Evolutionary conservation across 2,888 invertebrate genomes (phyloP).

Genomic region (Drosophila nr. perissopoda): DNA sequence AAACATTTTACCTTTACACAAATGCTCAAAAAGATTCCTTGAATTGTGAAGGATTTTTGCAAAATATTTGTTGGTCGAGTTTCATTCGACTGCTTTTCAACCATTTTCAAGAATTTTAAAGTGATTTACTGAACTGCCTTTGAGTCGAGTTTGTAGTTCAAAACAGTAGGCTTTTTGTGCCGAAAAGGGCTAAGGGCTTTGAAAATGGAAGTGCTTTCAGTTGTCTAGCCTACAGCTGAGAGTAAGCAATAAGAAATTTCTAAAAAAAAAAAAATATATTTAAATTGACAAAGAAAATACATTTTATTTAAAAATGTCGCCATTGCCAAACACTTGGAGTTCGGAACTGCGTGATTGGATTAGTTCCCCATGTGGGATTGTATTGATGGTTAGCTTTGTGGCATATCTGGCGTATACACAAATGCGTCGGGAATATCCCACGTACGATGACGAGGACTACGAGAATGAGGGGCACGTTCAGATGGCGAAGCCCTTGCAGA

Average conservation of each 20-base stretch:
- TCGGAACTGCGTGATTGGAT: conserved; percentile 34
- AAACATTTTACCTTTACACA: background rate
- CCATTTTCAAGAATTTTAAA: background rate
- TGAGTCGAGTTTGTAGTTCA: background rate
- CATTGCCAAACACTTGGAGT: conserved; percentile 25
- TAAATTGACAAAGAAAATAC: background rate
- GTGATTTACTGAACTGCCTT: background rate
- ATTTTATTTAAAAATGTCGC: conserved; percentile 28
- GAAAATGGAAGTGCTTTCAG: background rate
- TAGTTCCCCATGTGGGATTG: conserved; percentile 41
- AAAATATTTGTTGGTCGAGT: background rate
- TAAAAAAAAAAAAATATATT: background rate
- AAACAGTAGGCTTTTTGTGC: background rate
- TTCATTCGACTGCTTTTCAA: background rate
- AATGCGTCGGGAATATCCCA: conserved; percentile 22
- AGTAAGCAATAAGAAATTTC: background rate
- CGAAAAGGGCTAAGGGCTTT: background rate
- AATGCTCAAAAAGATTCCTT: background rate
- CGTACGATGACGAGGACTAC: conserved; percentile 64
- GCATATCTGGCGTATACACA: conserved; percentile 34
- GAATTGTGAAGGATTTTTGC: background rate
- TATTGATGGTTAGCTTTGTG: conserved; percentile 23
- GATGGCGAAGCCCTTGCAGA: conserved; percentile 22
- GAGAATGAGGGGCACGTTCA: conserved; percentile 11
- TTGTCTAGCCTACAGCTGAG: background rate